Evolutionary conservation across 2,797 vertebrate species (phyloP), one percentile per base, ranked within the genome.

Genomic region (Lophius americanus): DNA sequence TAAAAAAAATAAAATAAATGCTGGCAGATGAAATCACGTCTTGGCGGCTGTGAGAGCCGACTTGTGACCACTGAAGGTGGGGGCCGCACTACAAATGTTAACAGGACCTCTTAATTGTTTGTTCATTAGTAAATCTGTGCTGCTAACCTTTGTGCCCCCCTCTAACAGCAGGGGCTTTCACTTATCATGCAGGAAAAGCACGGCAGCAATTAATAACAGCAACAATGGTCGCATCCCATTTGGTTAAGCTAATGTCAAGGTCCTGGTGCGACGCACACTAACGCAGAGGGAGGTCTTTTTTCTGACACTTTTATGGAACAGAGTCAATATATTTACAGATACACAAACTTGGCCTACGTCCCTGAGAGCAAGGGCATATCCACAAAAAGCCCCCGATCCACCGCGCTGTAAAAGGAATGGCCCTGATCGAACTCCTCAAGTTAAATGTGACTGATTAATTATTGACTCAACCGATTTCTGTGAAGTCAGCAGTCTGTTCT

Each of bases 181-280:
- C 44, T 66, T 50, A 46, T 44, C 33, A 36, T 39, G 62, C 35
- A 70, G 44, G 36, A 70, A 59, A 66, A 57, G 33, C 48, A 35
- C 33, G 64, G 56, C 59, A 65, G 56, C 23, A 51, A 52, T 84
- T 59, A 49, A 13, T 60, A 65, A 52, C 36, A 38, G 59, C 61
- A 56, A 64, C 55, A 10, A 57, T 59, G 59, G 52, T 51, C 13
- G 36, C 33, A 46, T 76, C 51, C 46, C 48, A 67, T 49, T 50
- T 47, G 47, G 33, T 49, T 57, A 39, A 4, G 33, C 43, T 62
- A n/a, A 54, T 64, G 48, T 48, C 11, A 43, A 44, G 41, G 37
- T 35, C 7, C 32, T 37, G 41, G 3, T 42, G 13, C 41, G 42
- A 12, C 35, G 48, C 36, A 50, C 3, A 49, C 10, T 33, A 37